Evolutionary conservation across 2,113 vertebrate genomes (phyloP).

Genomic region (Plotosus lineatus): DNA sequence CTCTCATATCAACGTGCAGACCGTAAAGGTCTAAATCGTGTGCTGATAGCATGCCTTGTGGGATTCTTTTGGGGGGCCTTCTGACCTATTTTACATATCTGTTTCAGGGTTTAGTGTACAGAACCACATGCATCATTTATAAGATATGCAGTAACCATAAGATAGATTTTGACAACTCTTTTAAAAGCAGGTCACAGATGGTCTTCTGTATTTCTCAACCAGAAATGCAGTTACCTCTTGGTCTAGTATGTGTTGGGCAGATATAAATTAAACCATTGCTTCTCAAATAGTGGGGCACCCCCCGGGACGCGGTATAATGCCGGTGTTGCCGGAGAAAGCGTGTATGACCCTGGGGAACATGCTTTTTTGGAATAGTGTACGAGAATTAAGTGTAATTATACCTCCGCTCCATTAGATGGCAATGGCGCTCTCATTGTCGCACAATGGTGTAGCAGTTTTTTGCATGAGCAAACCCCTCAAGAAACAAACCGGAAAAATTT

Average conservation of each 20-base stretch:
- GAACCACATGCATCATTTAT: slow-evolving; percentile 36
- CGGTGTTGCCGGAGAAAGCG: too few relatives aligned
- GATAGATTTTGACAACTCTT: slow-evolving; percentile 9
- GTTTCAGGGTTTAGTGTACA: background rate
- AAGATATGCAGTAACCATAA: slow-evolving; percentile 20
- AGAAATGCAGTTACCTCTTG: background rate
- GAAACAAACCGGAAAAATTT: too few relatives aligned
- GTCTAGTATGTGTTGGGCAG: background rate
- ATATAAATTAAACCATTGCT: background rate
- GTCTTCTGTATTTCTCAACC: background rate
- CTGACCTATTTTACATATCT: slow-evolving; percentile 49
- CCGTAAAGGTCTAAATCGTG: background rate
- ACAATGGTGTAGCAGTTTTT: too few relatives aligned
- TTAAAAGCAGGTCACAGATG: slow-evolving; percentile 38
- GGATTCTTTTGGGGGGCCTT: slow-evolving; percentile 37
- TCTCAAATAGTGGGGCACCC: too few relatives aligned
- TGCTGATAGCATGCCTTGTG: slow-evolving; percentile 2
- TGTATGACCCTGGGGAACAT: too few relatives aligned
- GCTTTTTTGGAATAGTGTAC: too few relatives aligned
- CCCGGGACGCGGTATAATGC: too few relatives aligned
- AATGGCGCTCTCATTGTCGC: too few relatives aligned
- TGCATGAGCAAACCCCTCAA: too few relatives aligned
- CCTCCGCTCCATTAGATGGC: too few relatives aligned
- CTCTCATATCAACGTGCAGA: background rate
- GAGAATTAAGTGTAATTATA: too few relatives aligned